Conservation (phyloP, 2,888 invertebrate genomes). For the Arge pagana region DNA sequence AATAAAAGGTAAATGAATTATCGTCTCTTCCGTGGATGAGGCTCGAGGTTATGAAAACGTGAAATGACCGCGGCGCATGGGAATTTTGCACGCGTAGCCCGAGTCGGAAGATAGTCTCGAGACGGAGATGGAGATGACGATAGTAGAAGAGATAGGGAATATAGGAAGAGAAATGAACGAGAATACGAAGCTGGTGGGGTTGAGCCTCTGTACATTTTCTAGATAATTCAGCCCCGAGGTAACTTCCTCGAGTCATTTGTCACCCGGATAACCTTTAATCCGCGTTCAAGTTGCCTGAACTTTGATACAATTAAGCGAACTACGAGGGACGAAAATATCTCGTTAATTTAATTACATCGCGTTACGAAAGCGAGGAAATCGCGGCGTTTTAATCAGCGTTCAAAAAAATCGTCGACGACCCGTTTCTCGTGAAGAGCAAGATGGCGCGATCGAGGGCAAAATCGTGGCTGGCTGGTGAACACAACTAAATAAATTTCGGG, state of each 20-base stretch:
- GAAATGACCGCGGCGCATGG: no score
- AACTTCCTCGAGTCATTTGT: constrained; percentile 29
- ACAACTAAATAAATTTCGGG: no score
- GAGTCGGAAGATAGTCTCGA: neutral
- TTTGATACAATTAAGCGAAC: constrained; percentile 13
- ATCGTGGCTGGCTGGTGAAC: no score
- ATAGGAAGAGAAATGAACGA: constrained; percentile 7
- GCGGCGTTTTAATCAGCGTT: neutral
- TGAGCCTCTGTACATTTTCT: constrained; percentile 5
- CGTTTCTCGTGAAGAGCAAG: no score
- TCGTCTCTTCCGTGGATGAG: no score
- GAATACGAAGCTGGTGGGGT: constrained; percentile 12
- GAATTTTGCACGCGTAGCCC: constrained; percentile 1
- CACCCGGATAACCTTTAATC: constrained; percentile 33
- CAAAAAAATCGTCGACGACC: no score
- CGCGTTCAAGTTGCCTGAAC: constrained; percentile 6
- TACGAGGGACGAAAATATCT: neutral
- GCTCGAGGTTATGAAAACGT: no score
- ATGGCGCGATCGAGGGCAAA: no score
- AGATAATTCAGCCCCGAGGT: constrained; percentile 12
- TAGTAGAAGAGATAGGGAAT: constrained; percentile 9
- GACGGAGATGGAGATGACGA: constrained; percentile 4
- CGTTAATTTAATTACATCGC: no score
- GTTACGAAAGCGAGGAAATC: constrained; percentile 1
- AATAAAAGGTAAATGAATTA: no score